A percentile compares a stretch with the other conserved stretches of the same genome.
Conservation (phyloP, 2,888 invertebrate species). For the Aromia moschata region DNA sequence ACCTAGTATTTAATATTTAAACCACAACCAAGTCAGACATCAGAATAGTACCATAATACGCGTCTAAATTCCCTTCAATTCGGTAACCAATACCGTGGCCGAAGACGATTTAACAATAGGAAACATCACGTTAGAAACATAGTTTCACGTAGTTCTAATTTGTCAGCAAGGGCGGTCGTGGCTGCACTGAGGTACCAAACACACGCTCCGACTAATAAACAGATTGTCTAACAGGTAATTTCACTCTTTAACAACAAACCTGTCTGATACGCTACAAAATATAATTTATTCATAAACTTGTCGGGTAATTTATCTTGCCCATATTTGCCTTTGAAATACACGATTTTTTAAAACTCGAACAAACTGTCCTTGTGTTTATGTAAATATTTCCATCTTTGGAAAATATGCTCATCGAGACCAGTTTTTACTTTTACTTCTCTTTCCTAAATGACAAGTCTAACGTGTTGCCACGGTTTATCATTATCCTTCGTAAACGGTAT, state of each 20-base stretch:
- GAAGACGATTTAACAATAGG: no score
- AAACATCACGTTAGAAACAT: no score
- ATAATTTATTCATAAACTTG: constrained; percentile 26
- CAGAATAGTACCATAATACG: no score
- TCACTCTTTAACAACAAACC: constrained; percentile 18
- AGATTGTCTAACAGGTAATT: constrained; percentile 28
- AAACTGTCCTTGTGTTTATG: constrained; percentile 26
- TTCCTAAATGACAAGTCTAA: no score
- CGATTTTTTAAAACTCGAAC: constrained; percentile 12
- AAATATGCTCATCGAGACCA: no score
- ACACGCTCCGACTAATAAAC: constrained; percentile 26
- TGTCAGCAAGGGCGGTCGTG: constrained; percentile 10
- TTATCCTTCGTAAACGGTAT: no score
- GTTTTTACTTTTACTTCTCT: no score
- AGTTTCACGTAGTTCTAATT: constrained; percentile 8
- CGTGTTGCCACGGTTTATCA: no score
- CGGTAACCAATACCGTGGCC: no score
- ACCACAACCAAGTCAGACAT: no score
- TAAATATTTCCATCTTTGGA: constrained; percentile 24
- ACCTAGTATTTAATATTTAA: no score
- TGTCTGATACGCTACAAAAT: constrained; percentile 18
- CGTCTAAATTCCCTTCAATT: no score
- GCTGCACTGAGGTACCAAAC: constrained; percentile 4
- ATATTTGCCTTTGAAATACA: constrained; percentile 20
- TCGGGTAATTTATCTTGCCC: constrained; percentile 26